Evolutionary conservation across 2,113 vertebrate genomes (phyloP), one percentile per base, ranked within the genome.

Genomic region (Hymenochirus boettgeri): DNA sequence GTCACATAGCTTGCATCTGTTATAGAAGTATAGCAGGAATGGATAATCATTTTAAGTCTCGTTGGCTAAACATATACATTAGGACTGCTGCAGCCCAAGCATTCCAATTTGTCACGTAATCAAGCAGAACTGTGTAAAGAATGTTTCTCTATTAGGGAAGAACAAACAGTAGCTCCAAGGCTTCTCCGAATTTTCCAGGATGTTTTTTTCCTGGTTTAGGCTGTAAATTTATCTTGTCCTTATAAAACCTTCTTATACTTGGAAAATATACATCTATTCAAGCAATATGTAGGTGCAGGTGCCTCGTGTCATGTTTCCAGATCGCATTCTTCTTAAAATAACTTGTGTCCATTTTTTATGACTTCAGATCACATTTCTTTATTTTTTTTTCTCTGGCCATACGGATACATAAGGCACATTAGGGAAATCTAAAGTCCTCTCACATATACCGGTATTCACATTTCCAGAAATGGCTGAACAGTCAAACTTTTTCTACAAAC

Each of bases 41-140:
- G 26, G 56, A 77, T 62, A 74, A 57, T 37, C 51, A 64, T 63
- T 64, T 61, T 69, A 73, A 70, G 61, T 69, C 58, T 39, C 75
- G 73, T 70, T 72, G 72, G 78, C 65, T 71, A 72, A 62, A 74
- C 47, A 70, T 76, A 75, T 74, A 73, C 52, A 69, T 48, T 63
- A 26, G 9, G 23, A 12, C 57, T 48, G 71, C 60, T 55, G 18
- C 12, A 27, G 35, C 53, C n/a, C 42, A 59, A 77, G 74, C 74
- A 76, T 76, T 74, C 70, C 71, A 71, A 63, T 77, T 74, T 78
- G 71, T 75, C 73, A 81, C 74, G 75, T 77, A 73, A 79, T 79
- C 74, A 74, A 66, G 71, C 0, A 69, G 62, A 71, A 73, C 63
- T 67, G 70, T 75, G 80, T 78, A 77, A 62, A 79, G 74, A 72